Base-by-base conservation (phyloP, 2,113 vertebrate species). In the Mormyrus iriodes region DNA sequence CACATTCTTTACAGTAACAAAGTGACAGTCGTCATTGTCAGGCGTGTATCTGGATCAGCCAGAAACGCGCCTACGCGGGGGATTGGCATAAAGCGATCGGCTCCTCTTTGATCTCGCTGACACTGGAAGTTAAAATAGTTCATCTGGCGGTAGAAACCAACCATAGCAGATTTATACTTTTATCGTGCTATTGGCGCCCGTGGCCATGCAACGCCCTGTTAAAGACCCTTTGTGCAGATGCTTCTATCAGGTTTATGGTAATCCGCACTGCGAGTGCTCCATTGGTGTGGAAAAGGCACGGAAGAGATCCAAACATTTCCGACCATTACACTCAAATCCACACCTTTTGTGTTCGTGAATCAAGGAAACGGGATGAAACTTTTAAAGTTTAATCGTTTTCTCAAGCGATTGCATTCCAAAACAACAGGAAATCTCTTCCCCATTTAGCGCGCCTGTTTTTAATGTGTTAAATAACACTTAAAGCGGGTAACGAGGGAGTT, bases 281-380 rank as follows among this genome's bases (percentile, higher is more conserved):
- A 93, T 91, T 93, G 91, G 93, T 93, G 90, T 91, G 91, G 92
- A 93, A 89, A 93, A 93, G 92, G 92, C 58, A 52, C 44, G 44
- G 82, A 84, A 49, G n/a, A 2, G 10, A 8, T 52, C 53, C 52
- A 73, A 12, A 69, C 87, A 73, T 65, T 88, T 88, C 87, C 87
- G 35, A 88, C 24, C 13, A 82, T 89, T 55, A 52, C 31, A 84
- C 51, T 53, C 76, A n/a, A 44, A 39, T 58, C n/a, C 48, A 84
- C 21, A 58, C 79, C 61, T 19, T 55, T 61, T 65, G 39, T 84
- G 19, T 48, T 24, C 39, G 19, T n/a, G 44, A n/a, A 10, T 44
- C 42, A 42, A 42, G 35, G 19, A 42, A 79, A 79, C 35, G 15
- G 35, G 35, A 79, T 79, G 31, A 42, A 79, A 15, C 35, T 19